Evolutionary conservation across 1,140 invertebrate species (phyloP).

Genomic region (Caenorhabditis briggsae): DNA sequence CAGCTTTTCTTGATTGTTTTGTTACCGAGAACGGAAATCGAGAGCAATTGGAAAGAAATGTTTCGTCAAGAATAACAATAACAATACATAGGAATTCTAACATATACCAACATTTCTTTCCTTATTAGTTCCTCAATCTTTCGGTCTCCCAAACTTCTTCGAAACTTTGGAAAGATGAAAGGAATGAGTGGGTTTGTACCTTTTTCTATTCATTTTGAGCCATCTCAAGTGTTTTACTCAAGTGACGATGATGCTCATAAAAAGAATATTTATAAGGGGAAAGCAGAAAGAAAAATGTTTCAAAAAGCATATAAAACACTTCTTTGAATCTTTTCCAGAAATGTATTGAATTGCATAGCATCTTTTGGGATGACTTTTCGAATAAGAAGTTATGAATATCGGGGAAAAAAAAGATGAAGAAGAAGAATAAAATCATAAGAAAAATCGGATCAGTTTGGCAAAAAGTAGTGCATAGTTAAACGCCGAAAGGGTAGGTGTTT

Average conservation of each 20-base stretch:
- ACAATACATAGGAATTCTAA: no score
- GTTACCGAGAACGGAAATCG: conserved; percentile 11
- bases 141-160: background rate
- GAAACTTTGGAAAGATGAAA: background rate
- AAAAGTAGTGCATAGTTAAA: conserved; percentile 3
- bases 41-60: no score
- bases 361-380: background rate
- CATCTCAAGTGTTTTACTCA: conserved; percentile 23
- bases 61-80: no score
- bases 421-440: no score
- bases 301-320: background rate
- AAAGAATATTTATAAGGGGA: background rate
- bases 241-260: conserved; percentile 12
- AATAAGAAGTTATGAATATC: background rate
- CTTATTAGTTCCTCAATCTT: background rate
- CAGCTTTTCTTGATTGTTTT: conserved; percentile 20
- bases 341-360: conserved; percentile 8
- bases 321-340: background rate
- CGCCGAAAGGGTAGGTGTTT: conserved; percentile 2
- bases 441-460: background rate
- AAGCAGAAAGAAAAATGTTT: background rate
- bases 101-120: no score
- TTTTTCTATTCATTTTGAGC: background rate
- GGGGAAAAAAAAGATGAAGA: no score
- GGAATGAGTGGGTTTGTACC: background rate